These are phyloP conservation scores for Pelagia noctiluca DNA, from an alignment of 30 jellyfish, hydroid and myxozoan species.

Conservation along the genomic window DNA sequence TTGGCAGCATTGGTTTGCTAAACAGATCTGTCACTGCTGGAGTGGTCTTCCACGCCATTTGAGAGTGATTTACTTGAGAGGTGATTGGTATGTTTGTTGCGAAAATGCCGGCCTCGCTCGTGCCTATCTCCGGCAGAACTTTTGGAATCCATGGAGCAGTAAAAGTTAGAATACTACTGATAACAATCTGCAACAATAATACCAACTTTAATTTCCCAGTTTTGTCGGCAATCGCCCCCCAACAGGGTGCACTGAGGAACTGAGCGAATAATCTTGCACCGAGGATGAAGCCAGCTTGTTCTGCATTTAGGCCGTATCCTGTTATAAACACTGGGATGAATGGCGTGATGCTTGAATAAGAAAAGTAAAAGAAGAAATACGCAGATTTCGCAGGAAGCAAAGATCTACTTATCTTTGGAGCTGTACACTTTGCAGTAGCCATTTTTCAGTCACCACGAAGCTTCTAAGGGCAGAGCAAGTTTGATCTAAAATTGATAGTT, in stretches of 20 bases:
- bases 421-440: not conserved
- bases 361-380: conserved; percentile 62
- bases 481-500: too few relatives aligned
- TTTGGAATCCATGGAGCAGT: conserved; percentile 83
- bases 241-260: conserved; percentile 70
- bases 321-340: conserved; percentile 67
- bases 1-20: too few relatives aligned
- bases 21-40: too few relatives aligned
- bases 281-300: conserved; percentile 75
- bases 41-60: too few relatives aligned
- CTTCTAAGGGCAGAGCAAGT: too few relatives aligned
- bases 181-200: conserved; percentile 32
- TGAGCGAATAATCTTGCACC: conserved; percentile 77
- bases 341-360: conserved; percentile 74
- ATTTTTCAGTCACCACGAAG: too few relatives aligned
- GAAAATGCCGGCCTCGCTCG: too few relatives aligned
- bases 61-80: too few relatives aligned
- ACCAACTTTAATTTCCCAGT: conserved; percentile 63
- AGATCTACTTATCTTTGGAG: conserved; percentile 33
- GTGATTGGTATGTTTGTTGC: too few relatives aligned
- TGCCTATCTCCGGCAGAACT: conserved; percentile 15
- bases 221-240: conserved; percentile 85
- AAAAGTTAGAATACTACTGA: conserved; percentile 53
- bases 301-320: conserved; percentile 81
- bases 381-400: conserved; percentile 74